Percentiles rank a stretch among this genome's conserved stretches.
phyloP scores from a whole-genome alignment of 2,888 invertebrate species.

The Pimpla rufipes region DNA sequence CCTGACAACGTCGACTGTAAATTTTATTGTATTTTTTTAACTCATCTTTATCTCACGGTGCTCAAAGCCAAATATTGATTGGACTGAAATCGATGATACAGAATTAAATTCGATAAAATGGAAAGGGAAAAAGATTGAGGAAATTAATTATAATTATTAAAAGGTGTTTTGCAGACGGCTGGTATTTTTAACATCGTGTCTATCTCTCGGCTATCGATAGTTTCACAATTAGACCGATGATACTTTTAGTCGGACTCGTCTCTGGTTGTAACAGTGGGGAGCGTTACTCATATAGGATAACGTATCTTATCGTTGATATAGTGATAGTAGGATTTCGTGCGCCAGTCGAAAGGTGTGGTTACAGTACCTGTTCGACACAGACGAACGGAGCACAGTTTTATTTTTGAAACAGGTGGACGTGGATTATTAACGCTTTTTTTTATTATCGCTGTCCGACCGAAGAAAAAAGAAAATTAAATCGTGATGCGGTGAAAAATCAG shows the following conservation, averaged over 20 bases:
- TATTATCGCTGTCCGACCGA: too few species aligned
- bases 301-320: slow-evolving; percentile 83
- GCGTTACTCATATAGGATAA: slow-evolving; percentile 79
- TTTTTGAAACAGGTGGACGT: slow-evolving; percentile 46
- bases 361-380: slow-evolving; percentile 59
- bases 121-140: background rate
- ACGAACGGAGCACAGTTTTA: slow-evolving; percentile 52
- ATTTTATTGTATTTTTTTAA: too few species aligned
- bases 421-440: slow-evolving; percentile 45
- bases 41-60: background rate
- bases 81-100: slow-evolving; percentile 2
- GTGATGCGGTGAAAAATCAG: slow-evolving; percentile 28
- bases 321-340: slow-evolving; percentile 80
- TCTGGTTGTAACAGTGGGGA: slow-evolving; percentile 61
- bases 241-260: slow-evolving; percentile 48
- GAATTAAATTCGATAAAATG: background rate
- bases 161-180: background rate
- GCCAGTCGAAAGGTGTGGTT: slow-evolving; percentile 81
- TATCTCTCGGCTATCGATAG: background rate
- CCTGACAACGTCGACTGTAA: background rate
- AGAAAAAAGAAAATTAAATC: background rate
- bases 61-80: slow-evolving; percentile 15
- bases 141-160: background rate
- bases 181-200: background rate
- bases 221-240: slow-evolving; percentile 31